Base-by-base conservation (phyloP, 2,797 vertebrate genomes). In the Neomorphus geoffroyi region DNA sequence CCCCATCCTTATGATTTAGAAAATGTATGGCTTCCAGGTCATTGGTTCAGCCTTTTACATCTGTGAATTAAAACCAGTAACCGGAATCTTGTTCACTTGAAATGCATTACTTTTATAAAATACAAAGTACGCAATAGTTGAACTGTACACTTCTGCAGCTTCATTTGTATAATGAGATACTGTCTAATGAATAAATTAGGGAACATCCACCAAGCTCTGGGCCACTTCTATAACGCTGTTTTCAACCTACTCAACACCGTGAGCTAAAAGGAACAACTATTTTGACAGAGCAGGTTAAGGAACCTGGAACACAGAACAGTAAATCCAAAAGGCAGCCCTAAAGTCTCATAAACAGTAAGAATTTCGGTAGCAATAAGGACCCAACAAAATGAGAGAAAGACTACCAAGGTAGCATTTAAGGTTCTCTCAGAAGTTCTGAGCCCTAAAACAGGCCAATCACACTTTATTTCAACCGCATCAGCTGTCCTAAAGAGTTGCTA, bases 301-400 rank as follows among this genome's bases (percentile, higher is more conserved):
- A 58, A 71, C 37, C 1, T 48, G 35, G n/a, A 80, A 71, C 23
- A 18, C 0, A 0, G 16, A 83, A 46, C 6, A 51, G 26, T 39
- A 28, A 81, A 67, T 18, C 13, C 6, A 39, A 69, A 85, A 60
- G 39, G 32, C 13, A 73, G 19, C 28, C 39, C 60, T 64, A 54
- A 33, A 73, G 11, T 45, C 61, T 74, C 26, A 54, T 45, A 54
- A 86, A 39, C 17, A 41, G 26, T 18, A 58, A 39, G 7, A 50
- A 72, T 43, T 88, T 48, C 33, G 54, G 50, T 22, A 77, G 50
- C 80, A 73, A 3, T 5, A 3, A 33, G 11, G n/a, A 61, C 21
- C 16, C 32, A 53, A 48, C 22, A 84, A 56, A 54, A 61, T 0
- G 0, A 56, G 11, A 69, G 17, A 35, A 83, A 77, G 30, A 75